These are phyloP conservation scores for Cyaniris semiargus DNA, from an alignment of 2,888 invertebrate genomes.

Conservation along the genomic window DNA sequence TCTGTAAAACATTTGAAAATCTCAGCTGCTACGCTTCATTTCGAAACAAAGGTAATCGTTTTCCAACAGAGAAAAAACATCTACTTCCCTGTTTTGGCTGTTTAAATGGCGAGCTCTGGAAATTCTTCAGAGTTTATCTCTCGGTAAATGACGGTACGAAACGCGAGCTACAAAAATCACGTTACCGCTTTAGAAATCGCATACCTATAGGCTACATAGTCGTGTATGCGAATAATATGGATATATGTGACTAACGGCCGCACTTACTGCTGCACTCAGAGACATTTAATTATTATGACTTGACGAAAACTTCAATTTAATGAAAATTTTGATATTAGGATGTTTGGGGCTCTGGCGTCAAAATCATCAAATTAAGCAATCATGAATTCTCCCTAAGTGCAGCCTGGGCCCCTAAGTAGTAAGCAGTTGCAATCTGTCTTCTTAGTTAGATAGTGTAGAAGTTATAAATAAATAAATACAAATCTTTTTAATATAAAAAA, in stretches of 20 bases:
- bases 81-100: not conserved
- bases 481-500: too few relatives aligned
- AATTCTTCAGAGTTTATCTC: not conserved
- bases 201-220: not conserved
- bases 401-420: too few relatives aligned
- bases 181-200: not conserved
- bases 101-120: not conserved
- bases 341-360: too few relatives aligned
- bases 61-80: conserved; percentile 9
- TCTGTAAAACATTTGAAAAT: not conserved
- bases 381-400: too few relatives aligned
- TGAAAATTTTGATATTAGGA: too few relatives aligned
- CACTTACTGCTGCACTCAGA: too few relatives aligned
- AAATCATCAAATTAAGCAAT: too few relatives aligned
- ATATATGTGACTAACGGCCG: too few relatives aligned
- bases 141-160: not conserved
- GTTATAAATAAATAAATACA: too few relatives aligned
- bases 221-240: not conserved
- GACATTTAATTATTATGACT: too few relatives aligned
- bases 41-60: not conserved
- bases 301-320: too few relatives aligned
- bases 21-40: not conserved
- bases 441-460: too few relatives aligned
- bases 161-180: not conserved
- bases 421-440: not conserved